phyloP scores from a whole-genome alignment of 2,797 vertebrate genomes.

The Eremophila alpestris region DNA sequence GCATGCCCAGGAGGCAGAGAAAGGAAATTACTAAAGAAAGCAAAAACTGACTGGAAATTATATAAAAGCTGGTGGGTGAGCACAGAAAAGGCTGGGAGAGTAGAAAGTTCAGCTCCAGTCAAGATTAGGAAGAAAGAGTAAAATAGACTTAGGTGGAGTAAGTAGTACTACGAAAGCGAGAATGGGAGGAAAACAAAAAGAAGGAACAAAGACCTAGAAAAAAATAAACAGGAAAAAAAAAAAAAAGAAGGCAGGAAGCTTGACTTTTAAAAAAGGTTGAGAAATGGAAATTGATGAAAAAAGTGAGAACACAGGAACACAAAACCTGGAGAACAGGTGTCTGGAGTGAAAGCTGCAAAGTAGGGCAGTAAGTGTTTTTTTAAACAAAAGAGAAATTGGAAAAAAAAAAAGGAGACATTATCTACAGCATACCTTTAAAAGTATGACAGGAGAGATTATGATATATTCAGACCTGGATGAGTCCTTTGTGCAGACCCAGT shows the following conservation, averaged over 20 bases:
- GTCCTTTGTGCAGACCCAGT: neutral
- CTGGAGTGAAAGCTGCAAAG: neutral
- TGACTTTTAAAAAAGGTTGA: neutral
- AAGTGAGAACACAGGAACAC: neutral
- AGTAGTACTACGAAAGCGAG: neutral
- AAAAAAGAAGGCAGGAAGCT: neutral
- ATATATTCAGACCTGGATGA: neutral
- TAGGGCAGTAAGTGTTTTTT: neutral
- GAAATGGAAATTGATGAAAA: neutral
- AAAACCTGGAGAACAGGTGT: neutral
- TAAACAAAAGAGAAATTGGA: neutral
- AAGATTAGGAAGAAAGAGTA: neutral
- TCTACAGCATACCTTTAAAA: neutral
- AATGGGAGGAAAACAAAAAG: neutral
- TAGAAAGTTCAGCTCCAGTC: neutral
- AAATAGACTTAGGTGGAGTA: neutral
- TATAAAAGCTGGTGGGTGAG: neutral
- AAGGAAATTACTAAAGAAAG: conserved; percentile 1
- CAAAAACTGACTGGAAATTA: conserved; percentile 2
- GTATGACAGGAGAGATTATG: neutral
- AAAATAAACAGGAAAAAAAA: neutral
- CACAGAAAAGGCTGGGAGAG: neutral
- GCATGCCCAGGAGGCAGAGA: neutral
- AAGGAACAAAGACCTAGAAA: neutral
- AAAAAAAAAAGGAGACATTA: neutral